Evolutionary conservation across 2,113 vertebrate genomes (phyloP).

Genomic region (Anoura caudifer): DNA sequence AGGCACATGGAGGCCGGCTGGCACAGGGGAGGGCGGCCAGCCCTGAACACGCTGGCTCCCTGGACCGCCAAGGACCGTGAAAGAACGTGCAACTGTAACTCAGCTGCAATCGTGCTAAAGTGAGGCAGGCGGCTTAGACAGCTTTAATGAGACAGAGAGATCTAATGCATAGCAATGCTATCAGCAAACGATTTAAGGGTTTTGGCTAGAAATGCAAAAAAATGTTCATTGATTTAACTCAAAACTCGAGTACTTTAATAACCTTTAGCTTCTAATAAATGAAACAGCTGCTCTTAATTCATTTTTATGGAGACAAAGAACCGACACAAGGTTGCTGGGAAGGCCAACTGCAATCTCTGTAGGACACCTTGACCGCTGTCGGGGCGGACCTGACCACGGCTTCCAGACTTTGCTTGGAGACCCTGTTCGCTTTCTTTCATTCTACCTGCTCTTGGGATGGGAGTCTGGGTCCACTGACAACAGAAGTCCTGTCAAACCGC

Average conservation of each 20-base stretch:
- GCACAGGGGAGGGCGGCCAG: neutral
- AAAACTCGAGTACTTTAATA: neutral
- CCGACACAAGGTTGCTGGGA: neutral
- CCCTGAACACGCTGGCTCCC: neutral
- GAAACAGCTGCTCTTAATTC: neutral
- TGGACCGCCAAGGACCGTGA: rapidly evolving
- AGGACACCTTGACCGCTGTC: neutral
- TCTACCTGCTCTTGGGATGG: neutral
- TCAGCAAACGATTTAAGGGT: neutral
- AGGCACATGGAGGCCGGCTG: neutral
- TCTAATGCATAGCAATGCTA: neutral
- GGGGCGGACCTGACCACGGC: neutral
- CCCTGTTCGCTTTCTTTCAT: neutral
- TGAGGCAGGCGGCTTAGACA: neutral
- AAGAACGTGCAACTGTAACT: neutral
- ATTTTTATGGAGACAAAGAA: neutral
- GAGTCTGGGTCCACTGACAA: neutral
- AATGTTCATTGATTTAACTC: neutral
- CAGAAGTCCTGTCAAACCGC: neutral
- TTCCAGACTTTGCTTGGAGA: neutral
- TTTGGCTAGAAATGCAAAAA: constrained; percentile 8
- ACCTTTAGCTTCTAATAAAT: neutral
- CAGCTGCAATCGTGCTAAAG: neutral
- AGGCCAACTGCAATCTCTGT: neutral
- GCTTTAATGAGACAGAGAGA: neutral